Percentiles rank a stretch among this genome's conserved stretches.
Conservation (phyloP, 2,113 vertebrate species). For the Seriola quinqueradiata region DNA sequence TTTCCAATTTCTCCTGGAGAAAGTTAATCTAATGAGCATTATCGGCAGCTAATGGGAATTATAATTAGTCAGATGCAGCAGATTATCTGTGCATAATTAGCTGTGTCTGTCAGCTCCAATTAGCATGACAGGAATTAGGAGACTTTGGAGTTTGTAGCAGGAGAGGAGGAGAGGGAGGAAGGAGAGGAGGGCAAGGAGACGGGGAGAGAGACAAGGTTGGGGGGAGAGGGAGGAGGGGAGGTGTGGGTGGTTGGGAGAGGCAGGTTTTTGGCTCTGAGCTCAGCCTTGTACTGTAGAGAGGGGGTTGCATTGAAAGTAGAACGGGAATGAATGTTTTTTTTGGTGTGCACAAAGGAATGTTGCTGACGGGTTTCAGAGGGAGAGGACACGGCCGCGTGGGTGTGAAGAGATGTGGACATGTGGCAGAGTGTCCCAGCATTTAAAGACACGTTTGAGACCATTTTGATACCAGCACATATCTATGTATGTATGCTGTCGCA, state of each 20-base stretch:
- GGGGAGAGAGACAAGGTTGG: constrained; percentile 9
- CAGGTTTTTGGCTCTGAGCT: constrained; percentile 70
- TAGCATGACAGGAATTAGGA: constrained; percentile 85
- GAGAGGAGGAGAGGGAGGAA: constrained; percentile 40
- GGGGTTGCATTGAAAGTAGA: constrained; percentile 53
- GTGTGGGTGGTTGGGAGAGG: constrained; percentile 38
- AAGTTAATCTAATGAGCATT: constrained; percentile 89
- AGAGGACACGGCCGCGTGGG: constrained; percentile 1
- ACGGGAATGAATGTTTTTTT: constrained; percentile 40
- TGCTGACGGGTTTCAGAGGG: constrained; percentile 49
- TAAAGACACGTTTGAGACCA: constrained; percentile 7
- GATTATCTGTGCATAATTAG: constrained; percentile 89
- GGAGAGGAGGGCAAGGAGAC: constrained; percentile 44
- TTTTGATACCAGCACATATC: not conserved
- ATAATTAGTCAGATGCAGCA: constrained; percentile 89
- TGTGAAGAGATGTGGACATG: not conserved
- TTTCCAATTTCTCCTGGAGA: constrained; percentile 85
- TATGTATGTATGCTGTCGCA: not conserved
- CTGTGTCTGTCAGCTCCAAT: constrained; percentile 87
- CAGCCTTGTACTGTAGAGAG: constrained; percentile 41
- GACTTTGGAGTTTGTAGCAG: constrained; percentile 70
- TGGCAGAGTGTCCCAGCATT: not conserved
- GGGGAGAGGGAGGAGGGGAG: constrained; percentile 1
- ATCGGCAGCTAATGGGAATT: constrained; percentile 88
- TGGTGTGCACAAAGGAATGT: constrained; percentile 13